phyloP scores from a whole-genome alignment of 1,140 invertebrate species.

The Drosophila carrolli region DNA sequence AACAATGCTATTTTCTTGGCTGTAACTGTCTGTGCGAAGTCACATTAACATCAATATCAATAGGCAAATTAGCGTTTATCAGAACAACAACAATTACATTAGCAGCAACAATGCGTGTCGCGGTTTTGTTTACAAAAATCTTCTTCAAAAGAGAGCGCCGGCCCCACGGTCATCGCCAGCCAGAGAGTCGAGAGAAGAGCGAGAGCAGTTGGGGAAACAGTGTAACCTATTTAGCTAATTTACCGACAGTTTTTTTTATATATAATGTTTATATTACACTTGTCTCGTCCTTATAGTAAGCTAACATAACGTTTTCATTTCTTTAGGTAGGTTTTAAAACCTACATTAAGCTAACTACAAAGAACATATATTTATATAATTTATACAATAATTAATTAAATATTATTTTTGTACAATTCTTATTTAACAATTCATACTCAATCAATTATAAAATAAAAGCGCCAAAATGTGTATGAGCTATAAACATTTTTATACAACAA shows the following conservation, averaged over 20 bases:
- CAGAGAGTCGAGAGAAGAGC: conserved; percentile 10
- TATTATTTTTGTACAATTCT: too few relatives aligned
- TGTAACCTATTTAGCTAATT: conserved; percentile 13
- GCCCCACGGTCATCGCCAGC: conserved; percentile 22
- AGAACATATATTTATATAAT: too few relatives aligned
- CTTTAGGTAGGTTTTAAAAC: too few relatives aligned
- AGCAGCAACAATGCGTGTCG: conserved; percentile 44
- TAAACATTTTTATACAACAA: too few relatives aligned
- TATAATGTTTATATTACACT: too few relatives aligned
- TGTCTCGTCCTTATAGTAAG: too few relatives aligned
- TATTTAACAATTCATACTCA: too few relatives aligned
- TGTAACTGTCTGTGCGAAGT: conserved; percentile 16
- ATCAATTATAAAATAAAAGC: too few relatives aligned
- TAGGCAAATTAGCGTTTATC: conserved; percentile 75
- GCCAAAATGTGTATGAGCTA: too few relatives aligned
- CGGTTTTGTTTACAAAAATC: conserved; percentile 74
- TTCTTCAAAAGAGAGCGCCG: conserved; percentile 46
- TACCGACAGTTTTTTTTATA: background rate
- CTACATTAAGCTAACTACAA: too few relatives aligned
- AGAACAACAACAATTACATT: conserved; percentile 42
- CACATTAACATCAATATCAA: conserved; percentile 49
- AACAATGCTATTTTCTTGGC: background rate
- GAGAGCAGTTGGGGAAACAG: conserved; percentile 16
- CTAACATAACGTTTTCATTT: too few relatives aligned
- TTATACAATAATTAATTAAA: too few relatives aligned